Percentiles rank a stretch among this genome's conserved stretches.
These are phyloP conservation scores for Drosophila littoralis DNA, from an alignment of 1,140 invertebrate species.

Conservation along the genomic window DNA sequence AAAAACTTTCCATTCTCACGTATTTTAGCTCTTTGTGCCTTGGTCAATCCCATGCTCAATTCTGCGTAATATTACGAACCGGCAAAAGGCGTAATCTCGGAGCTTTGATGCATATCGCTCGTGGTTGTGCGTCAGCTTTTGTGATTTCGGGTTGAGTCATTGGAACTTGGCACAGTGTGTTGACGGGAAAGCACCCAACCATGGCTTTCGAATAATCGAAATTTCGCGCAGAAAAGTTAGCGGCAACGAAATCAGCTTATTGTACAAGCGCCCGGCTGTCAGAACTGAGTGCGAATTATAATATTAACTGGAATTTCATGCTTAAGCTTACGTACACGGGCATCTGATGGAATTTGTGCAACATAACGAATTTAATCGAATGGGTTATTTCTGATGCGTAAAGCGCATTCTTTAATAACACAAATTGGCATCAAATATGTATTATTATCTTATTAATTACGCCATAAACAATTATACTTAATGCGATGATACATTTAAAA, in stretches of 20 bases:
- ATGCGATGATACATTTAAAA: conserved; percentile 9
- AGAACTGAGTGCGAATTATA: neutral
- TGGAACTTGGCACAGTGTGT: conserved; percentile 8
- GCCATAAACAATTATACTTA: neutral
- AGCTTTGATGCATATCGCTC: neutral
- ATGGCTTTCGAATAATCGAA: conserved; percentile 1
- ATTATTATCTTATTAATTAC: neutral
- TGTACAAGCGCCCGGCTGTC: neutral
- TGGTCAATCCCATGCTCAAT: neutral
- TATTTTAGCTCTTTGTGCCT: neutral
- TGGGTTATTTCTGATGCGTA: neutral
- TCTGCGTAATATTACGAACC: conserved; percentile 32
- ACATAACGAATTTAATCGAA: neutral
- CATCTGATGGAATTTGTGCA: neutral
- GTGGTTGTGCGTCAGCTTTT: conserved; percentile 36
- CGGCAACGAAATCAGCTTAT: neutral
- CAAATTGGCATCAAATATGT: neutral
- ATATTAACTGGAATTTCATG: neutral
- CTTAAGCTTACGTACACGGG: no score
- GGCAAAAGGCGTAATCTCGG: conserved; percentile 2
- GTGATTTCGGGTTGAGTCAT: conserved; percentile 38
- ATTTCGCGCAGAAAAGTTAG: neutral
- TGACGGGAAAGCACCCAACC: conserved; percentile 34
- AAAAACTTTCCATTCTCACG: neutral
- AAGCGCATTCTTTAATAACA: neutral